Evolutionary conservation across 1,140 invertebrate genomes (phyloP).

Genomic region (Diuraphis noxia): DNA sequence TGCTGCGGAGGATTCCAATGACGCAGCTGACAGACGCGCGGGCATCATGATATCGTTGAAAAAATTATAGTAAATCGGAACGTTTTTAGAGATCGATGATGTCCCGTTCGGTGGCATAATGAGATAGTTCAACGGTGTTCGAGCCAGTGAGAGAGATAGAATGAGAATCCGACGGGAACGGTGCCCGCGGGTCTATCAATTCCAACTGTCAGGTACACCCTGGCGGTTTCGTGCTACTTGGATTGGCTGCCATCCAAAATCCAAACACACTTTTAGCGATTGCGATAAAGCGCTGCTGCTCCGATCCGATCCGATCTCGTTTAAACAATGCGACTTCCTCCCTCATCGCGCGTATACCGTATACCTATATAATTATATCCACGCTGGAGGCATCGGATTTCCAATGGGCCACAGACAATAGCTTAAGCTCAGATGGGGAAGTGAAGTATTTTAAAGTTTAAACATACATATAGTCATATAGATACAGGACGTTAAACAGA

Average conservation of each 20-base stretch:
- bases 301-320: neutral
- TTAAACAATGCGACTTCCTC: neutral
- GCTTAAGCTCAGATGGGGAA: neutral
- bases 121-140: neutral
- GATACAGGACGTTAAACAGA: neutral
- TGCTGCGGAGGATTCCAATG: neutral
- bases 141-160: neutral
- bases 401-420: neutral
- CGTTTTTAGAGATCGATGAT: neutral
- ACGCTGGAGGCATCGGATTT: neutral
- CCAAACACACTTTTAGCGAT: neutral
- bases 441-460: neutral
- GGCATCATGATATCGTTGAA: neutral
- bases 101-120: neutral
- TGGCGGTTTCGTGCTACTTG: neutral
- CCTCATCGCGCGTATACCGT: neutral
- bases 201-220: neutral
- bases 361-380: neutral
- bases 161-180: neutral
- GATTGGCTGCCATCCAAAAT: conserved; percentile 12
- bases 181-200: neutral
- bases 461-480: neutral
- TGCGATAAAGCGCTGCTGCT: neutral
- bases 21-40: neutral
- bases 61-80: neutral